Conservation (phyloP, 2,113 vertebrate species). For the Brachionichthys hirsutus region DNA sequence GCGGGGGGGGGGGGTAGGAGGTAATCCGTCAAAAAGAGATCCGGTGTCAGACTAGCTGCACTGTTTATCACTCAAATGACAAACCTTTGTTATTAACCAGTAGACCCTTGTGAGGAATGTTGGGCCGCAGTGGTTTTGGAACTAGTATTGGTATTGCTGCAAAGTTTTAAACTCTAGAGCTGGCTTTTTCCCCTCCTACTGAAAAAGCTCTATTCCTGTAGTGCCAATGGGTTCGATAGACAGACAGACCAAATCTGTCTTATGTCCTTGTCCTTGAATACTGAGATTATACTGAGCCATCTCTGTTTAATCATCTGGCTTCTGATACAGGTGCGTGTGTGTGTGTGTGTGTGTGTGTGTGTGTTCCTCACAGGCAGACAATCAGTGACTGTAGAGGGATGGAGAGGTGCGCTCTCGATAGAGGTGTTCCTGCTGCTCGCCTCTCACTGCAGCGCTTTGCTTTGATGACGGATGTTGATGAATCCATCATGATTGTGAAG, state of each 20-base stretch:
- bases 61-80: no score
- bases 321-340: slow-evolving; percentile 14
- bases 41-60: no score
- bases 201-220: no score
- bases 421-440: background rate
- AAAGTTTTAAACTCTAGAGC: no score
- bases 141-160: background rate
- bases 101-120: background rate
- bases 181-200: no score
- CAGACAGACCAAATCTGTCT: no score
- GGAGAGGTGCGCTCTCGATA: background rate
- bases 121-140: background rate
- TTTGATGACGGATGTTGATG: background rate
- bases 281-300: slow-evolving; percentile 23
- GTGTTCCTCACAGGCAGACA: slow-evolving; percentile 40
- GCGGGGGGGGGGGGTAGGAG: no score
- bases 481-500: background rate
- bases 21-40: no score
- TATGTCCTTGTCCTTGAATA: background rate
- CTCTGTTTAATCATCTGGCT: slow-evolving; percentile 38
- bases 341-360: slow-evolving; percentile 1
- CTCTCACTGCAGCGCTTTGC: no score
- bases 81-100: no score
- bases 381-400: slow-evolving; percentile 4
- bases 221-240: no score